A percentile compares a stretch with the other conserved stretches of the same genome.
Conservation (phyloP, 1,140 invertebrate species). For the Limonius californicus region DNA sequence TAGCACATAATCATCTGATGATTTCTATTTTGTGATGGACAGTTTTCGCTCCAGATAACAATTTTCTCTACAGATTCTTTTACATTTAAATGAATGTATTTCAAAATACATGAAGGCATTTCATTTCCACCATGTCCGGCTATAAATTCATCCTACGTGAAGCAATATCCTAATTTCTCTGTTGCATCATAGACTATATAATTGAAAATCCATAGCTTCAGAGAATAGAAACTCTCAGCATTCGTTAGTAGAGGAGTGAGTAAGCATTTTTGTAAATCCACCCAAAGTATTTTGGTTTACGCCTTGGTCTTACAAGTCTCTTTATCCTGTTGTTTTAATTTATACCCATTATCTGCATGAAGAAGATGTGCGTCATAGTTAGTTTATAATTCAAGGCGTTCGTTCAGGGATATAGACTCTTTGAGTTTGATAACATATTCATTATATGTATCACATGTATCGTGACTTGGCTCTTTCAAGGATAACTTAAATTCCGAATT, state of each 20-base stretch:
- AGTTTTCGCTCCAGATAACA: not conserved
- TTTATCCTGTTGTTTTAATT: not conserved
- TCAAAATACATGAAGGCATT: constrained; percentile 12
- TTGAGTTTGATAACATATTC: not conserved
- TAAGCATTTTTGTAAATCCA: constrained; percentile 6
- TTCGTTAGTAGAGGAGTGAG: not conserved
- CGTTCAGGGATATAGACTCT: constrained; percentile 6
- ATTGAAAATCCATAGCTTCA: constrained; percentile 14
- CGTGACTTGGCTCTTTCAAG: not conserved
- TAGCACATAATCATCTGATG: no score
- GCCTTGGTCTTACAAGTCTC: not conserved
- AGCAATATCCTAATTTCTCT: not conserved
- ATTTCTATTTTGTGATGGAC: constrained; percentile 4
- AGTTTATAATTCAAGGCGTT: not conserved
- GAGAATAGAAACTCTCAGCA: constrained; percentile 10
- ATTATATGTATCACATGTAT: constrained; percentile 14
- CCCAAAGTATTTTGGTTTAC: not conserved
- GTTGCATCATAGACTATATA: constrained; percentile 7
- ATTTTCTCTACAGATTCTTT: not conserved
- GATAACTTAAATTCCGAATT: constrained; percentile 9
- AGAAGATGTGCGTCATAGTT: not conserved
- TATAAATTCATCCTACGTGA: constrained; percentile 8
- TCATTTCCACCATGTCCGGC: not conserved
- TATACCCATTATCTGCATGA: not conserved
- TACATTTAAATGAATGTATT: not conserved